These are phyloP conservation scores for Sander vitreus DNA, from an alignment of 2,113 vertebrate species.

Conservation along the genomic window DNA sequence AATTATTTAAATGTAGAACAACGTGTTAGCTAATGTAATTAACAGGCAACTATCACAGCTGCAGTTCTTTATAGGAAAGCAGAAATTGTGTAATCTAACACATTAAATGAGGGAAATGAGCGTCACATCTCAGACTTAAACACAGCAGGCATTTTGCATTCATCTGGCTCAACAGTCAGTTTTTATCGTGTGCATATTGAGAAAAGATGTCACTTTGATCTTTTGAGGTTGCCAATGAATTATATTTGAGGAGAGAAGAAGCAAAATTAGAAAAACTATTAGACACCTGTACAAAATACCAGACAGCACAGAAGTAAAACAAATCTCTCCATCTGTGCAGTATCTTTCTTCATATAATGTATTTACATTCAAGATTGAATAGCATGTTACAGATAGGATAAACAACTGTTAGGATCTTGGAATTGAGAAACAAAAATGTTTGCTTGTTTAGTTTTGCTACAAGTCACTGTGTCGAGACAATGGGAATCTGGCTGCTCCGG, in stretches of 20 bases:
- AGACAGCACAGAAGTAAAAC: neutral
- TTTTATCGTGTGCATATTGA: slow-evolving; percentile 29
- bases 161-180: slow-evolving; percentile 33
- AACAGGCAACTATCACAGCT: slow-evolving; percentile 85
- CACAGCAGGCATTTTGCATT: slow-evolving; percentile 70
- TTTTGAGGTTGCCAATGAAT: slow-evolving; percentile 6
- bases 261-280: neutral
- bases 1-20: slow-evolving; percentile 83
- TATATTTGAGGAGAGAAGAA: slow-evolving; percentile 13
- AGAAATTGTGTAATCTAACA: slow-evolving; percentile 85
- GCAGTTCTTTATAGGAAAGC: slow-evolving; percentile 80
- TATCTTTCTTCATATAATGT: neutral
- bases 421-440: neutral
- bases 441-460: neutral
- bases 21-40: slow-evolving; percentile 85
- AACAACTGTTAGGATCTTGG: neutral
- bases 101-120: slow-evolving; percentile 85
- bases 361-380: neutral
- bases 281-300: neutral
- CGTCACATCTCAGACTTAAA: slow-evolving; percentile 68
- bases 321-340: neutral
- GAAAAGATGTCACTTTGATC: slow-evolving; percentile 23
- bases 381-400: neutral
- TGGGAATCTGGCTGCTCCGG: neutral
- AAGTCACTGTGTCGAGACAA: neutral